phyloP scores from a whole-genome alignment of 1,140 invertebrate species.

The Bombus haemorrhoidalis region DNA sequence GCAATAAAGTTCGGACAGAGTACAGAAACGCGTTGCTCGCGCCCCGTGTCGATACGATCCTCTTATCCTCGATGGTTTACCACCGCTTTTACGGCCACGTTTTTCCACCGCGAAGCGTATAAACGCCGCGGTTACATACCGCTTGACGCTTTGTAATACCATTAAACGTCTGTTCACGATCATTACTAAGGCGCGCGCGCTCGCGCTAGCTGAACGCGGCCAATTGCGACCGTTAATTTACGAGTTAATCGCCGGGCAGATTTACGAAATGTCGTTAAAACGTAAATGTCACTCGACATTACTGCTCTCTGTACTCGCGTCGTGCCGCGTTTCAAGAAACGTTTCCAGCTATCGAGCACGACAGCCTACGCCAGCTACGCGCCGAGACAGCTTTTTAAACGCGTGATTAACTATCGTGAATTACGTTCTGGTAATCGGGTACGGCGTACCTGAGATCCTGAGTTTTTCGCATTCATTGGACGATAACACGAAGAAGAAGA shows the following conservation, averaged over 20 bases:
- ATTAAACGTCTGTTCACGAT: conserved; percentile 36
- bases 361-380: neutral
- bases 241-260: conserved; percentile 25
- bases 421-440: neutral
- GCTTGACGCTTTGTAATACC: conserved; percentile 22
- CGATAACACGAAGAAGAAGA: neutral
- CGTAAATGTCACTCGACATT: conserved; percentile 21
- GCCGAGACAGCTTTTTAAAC: neutral
- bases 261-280: conserved; percentile 26
- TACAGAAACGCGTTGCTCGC: conserved; percentile 18
- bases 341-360: neutral
- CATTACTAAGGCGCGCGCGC: neutral
- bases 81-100: conserved; percentile 17
- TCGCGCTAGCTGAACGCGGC: neutral
- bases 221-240: conserved; percentile 20
- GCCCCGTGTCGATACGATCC: conserved; percentile 34
- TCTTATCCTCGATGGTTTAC: conserved; percentile 9
- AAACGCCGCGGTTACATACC: conserved; percentile 8
- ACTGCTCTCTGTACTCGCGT: neutral
- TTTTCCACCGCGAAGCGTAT: neutral
- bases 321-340: neutral
- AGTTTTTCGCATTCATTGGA: neutral
- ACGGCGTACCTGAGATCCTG: neutral
- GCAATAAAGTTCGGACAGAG: conserved; percentile 30
- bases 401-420: neutral